Base-by-base conservation (phyloP, 2,797 vertebrate genomes). In the Garrulus glandarius region DNA sequence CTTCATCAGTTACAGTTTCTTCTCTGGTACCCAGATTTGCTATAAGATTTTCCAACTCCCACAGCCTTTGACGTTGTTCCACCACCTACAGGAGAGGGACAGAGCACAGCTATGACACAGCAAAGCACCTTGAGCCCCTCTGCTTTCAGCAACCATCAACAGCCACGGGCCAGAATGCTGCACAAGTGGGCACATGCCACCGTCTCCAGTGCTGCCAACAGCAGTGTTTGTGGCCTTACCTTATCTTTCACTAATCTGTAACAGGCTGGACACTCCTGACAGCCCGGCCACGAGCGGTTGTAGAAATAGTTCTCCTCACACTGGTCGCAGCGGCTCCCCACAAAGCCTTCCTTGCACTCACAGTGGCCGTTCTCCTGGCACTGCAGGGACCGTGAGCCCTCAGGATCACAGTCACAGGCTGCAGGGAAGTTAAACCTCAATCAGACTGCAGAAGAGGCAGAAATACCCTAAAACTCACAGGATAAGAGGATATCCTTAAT, bases 221-320 rank as follows among this genome's bases (percentile, higher is more conserved):
- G 68, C 13, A 43, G 32, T 1, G 0, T 21, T 16, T 47, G 43
- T 15, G 21, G 69, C 26, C 97, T 95, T 59, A 99, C 99, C 99
- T 99, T 99, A 91, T 99, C 99, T 76, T 99, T 98, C 61, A 99
- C 99, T 52, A 99, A 96, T 44, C 99, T 97, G 97, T 99, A 99
- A 88, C 99, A 99, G 65, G 99, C 98, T 0, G 99, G 99, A 63
- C 99, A 99, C 92, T 99, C 99, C 95, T 99, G 99, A 97, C 99
- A 99, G 70, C 99, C 99, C 0, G 99, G 99, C 39, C 98, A 98
- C 0, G 99, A 98, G 77, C 99, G 99, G 96, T 99, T 99, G 97
- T 99, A 99, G 98, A 99, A 99, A 94, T 99, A 99, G 90, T 99
- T 99, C 96, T 99, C 99, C 94, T 99, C 99, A 9, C 99, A 99